Percentiles rank a stretch among this genome's conserved stretches.
phyloP scores from a whole-genome alignment of 1,140 invertebrate genomes.

The Caenorhabditis inopinata region DNA sequence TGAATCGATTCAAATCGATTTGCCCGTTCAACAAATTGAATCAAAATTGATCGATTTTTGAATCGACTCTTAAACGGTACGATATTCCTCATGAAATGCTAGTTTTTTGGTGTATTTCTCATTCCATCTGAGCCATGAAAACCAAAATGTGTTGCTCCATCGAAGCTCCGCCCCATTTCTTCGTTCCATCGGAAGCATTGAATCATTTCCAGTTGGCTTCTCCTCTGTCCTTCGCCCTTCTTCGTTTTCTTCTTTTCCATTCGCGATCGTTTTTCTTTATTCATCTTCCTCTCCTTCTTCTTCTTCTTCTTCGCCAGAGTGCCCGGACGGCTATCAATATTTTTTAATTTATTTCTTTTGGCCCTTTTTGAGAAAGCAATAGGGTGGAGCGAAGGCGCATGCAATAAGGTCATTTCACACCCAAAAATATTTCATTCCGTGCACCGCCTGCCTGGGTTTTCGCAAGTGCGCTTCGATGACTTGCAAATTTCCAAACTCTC shows the following conservation, averaged over 20 bases:
- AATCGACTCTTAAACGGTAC: too few species aligned
- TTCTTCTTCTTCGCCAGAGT: background rate
- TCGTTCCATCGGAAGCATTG: conserved; percentile 28
- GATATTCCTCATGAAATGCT: too few species aligned
- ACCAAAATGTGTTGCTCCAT: too few species aligned
- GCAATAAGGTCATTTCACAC: background rate
- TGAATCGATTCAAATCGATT: too few species aligned
- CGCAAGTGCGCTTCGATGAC: background rate
- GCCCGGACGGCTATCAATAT: background rate
- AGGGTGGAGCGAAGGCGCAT: background rate
- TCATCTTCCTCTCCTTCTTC: background rate
- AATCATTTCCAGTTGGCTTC: conserved; percentile 32
- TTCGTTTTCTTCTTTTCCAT: background rate
- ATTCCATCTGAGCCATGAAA: too few species aligned
- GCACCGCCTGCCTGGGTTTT: background rate
- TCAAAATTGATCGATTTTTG: too few species aligned
- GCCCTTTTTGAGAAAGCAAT: background rate
- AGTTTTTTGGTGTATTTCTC: too few species aligned
- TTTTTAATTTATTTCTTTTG: conserved; percentile 26
- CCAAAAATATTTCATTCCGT: conserved; percentile 24
- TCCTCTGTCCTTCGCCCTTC: background rate
- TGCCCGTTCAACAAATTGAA: too few species aligned
- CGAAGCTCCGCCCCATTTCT: conserved; percentile 12
- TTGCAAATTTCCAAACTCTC: background rate
- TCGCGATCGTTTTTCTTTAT: background rate